Evolutionary conservation across 2,888 invertebrate genomes (phyloP).

Genomic region (Lumbricus terrestris): DNA sequence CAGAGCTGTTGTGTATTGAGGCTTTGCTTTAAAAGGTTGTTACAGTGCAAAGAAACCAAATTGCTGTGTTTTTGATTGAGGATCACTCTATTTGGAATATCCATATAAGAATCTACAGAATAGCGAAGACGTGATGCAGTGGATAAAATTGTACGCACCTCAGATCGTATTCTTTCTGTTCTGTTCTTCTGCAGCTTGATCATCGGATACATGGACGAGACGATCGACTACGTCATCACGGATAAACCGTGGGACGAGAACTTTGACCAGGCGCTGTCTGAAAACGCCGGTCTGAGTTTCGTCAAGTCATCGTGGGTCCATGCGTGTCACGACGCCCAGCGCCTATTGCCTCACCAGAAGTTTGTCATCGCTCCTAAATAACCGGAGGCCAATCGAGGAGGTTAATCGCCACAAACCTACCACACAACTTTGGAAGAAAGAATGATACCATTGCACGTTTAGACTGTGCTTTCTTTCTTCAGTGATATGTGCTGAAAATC

Average conservation of each 20-base stretch:
- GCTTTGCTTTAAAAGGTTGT: not conserved
- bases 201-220: slow-evolving; percentile 57
- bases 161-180: not conserved
- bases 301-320: slow-evolving; percentile 68
- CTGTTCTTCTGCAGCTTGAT: not conserved
- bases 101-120: not conserved
- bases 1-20: not conserved
- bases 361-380: slow-evolving; percentile 30
- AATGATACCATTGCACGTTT: not conserved
- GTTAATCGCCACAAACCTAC: not conserved
- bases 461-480: not conserved
- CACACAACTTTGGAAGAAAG: not conserved
- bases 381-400: not conserved
- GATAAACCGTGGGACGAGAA: slow-evolving; percentile 58
- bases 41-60: not conserved
- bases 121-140: not conserved
- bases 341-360: slow-evolving; percentile 33
- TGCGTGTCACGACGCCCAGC: slow-evolving; percentile 63
- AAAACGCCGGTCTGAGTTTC: slow-evolving; percentile 56
- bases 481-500: not conserved
- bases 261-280: slow-evolving; percentile 59
- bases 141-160: not conserved
- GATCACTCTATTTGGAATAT: not conserved
- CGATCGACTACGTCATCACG: slow-evolving; percentile 58
- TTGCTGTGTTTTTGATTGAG: not conserved